phyloP scores from a whole-genome alignment of 2,113 vertebrate genomes.

The Menidia beryllina region DNA sequence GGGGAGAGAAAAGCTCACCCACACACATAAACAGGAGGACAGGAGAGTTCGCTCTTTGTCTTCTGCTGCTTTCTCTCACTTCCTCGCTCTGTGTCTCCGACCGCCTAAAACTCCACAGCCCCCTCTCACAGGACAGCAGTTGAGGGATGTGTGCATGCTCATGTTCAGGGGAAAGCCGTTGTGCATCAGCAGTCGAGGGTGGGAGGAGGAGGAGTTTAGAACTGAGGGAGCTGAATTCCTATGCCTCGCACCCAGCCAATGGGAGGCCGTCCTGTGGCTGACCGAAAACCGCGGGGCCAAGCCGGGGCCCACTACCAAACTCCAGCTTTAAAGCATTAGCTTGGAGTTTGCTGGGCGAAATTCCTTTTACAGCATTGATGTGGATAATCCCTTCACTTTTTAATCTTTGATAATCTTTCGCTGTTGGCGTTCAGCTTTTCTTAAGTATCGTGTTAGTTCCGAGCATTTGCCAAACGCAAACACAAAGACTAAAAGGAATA shows the following conservation, averaged over 20 bases:
- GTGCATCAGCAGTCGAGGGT: conserved; percentile 71
- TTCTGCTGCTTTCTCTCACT: conserved; percentile 53
- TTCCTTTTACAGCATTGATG: conserved; percentile 9
- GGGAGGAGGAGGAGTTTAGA: conserved; percentile 54
- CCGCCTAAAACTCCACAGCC: conserved; percentile 44
- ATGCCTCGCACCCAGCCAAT: conserved; percentile 78
- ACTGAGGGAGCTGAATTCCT: conserved; percentile 85
- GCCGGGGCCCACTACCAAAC: conserved; percentile 65
- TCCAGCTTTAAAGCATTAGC: conserved; percentile 72
- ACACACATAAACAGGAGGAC: conserved; percentile 42
- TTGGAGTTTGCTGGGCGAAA: conserved; percentile 45
- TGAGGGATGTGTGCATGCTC: conserved; percentile 20
- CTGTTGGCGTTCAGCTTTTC: neutral
- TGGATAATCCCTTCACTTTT: neutral
- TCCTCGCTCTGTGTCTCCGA: conserved; percentile 53
- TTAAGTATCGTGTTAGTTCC: too few species aligned
- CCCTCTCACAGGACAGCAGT: conserved; percentile 24
- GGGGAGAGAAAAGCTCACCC: conserved; percentile 14
- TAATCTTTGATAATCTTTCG: neutral
- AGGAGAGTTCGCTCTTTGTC: conserved; percentile 50
- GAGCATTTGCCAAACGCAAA: too few species aligned
- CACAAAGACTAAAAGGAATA: too few species aligned
- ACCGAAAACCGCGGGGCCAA: conserved; percentile 76
- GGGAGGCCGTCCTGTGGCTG: conserved; percentile 74
- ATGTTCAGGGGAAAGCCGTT: conserved; percentile 65